Base-by-base conservation (phyloP, 2,797 vertebrate species). In the Acrossocheilus wenchowensis region DNA sequence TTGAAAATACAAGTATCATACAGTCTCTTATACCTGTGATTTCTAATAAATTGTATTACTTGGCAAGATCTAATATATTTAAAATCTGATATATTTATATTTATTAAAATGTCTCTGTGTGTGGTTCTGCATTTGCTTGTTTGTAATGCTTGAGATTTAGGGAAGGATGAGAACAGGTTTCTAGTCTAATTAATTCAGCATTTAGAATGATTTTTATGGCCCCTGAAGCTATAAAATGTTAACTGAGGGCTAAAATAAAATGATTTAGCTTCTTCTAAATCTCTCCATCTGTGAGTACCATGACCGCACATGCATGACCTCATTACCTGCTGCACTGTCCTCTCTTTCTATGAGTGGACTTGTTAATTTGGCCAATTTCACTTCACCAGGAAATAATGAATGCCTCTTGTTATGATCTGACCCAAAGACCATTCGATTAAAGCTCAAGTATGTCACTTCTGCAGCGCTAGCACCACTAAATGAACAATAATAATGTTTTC, bases 351-450 rank as follows among this genome's bases (percentile, higher is more conserved):
- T 66, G 72, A 77, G 57, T 57, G 12, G 72, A 84, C 64, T 43
- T n/a, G 64, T 45, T 85, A 11, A 80, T 72, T 60, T 79, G 64
- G 48, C 19, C 17, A 30, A 57, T 64, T 72, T 21, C 82, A 50
- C n/a, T 48, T 39, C 30, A 85, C n/a, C 26, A 36, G 19, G 26
- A 85, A 69, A 45, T 80, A 85, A 85, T 85, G 41, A 73, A 80
- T 34, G 17, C 36, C 48, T 17, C 21, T 60, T 72, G 19, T 78
- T 9, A 50, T 64, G 12, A 7, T 50, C 82, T 5, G 36, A 69
- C 62, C 64, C 45, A 26, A 66, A 39, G 72, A 52, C 83, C 2
- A 0, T 54, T 54, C 69, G 2, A 78, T 69, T 57, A 23, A 69
- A 68, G 43, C 62, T 66, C 10, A 68, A 34, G 15, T 21, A 30